phyloP scores from a whole-genome alignment of 2,888 invertebrate species.

The Heliconius charithonia region DNA sequence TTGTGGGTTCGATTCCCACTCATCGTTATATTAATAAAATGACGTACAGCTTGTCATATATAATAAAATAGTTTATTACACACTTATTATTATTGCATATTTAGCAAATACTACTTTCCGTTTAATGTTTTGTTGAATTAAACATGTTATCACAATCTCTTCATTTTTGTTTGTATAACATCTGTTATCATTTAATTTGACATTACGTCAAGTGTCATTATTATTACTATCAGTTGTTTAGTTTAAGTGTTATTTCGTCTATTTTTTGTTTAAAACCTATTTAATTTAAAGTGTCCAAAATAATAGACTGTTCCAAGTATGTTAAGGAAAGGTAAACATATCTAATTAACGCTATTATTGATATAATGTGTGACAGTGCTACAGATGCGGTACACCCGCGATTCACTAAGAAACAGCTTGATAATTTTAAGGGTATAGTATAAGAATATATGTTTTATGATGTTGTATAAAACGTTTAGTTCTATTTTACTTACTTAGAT shows the following conservation, averaged over 20 bases:
- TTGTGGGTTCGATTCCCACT: too few species aligned
- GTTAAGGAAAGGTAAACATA: constrained; percentile 67
- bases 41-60: too few species aligned
- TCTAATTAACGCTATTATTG: constrained; percentile 39
- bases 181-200: constrained; percentile 14
- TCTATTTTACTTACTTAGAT: neutral
- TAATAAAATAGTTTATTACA: too few species aligned
- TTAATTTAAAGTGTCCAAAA: constrained; percentile 1
- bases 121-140: neutral
- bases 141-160: neutral
- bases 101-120: neutral
- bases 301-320: constrained; percentile 50
- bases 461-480: neutral
- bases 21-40: too few species aligned
- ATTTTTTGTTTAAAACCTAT: neutral
- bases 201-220: constrained; percentile 5
- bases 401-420: constrained; percentile 61
- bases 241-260: neutral
- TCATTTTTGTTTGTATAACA: neutral
- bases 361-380: constrained; percentile 56
- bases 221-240: constrained; percentile 6
- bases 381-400: constrained; percentile 72
- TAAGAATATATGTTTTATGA: constrained; percentile 35
- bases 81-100: neutral
- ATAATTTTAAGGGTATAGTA: constrained; percentile 68